Base-by-base conservation (phyloP, 2,113 vertebrate genomes). In the Patagioenas fasciata region DNA sequence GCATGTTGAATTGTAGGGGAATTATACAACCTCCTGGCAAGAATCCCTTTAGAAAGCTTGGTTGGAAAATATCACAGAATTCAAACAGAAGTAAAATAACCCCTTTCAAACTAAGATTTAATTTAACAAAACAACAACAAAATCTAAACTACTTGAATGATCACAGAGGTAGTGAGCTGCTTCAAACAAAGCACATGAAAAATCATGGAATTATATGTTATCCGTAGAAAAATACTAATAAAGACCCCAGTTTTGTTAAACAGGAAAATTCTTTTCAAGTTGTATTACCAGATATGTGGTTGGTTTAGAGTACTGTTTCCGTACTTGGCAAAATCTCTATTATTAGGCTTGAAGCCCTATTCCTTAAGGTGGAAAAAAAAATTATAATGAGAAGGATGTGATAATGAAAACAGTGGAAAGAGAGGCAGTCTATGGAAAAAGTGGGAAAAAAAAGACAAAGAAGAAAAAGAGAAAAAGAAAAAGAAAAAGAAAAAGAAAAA, bases 11-110 rank as follows among this genome's bases (percentile, higher is more conserved):
- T 89, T 87, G 80, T 42, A 78, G 47, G 72, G 75, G 85, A 91
- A 93, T 95, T 97, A 82, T 81, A 88, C 48, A 94, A 51, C 81
- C 58, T 94, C 34, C 62, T 88, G 71, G 70, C 67, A 96, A 85
- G 65, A 96, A 67, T 87, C 24, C 85, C 34, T 86, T 91, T 70
- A 80, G 64, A 80, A 57, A 82, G 4, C 61, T 96, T 77, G 18
- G 28, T 54, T 90, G 24, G 42, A 87, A 94, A 88, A 92, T 60
- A 94, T 40, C n/a, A 90, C 74, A 86, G 58, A 84, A 70, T 80
- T 81, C 23, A 96, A 91, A 61, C 2, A 42, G 25, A 74, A 88
- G 24, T 38, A 80, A 89, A 91, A 93, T 36, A 95, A 91, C 86
- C 23, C 15, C 8, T 72, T 57, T 92, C 51, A 86, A 91, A 65